A percentile compares a stretch with the other conserved stretches of the same genome.
Evolutionary conservation across 1,140 invertebrate species (phyloP).

Genomic region (Papilio dardanus): DNA sequence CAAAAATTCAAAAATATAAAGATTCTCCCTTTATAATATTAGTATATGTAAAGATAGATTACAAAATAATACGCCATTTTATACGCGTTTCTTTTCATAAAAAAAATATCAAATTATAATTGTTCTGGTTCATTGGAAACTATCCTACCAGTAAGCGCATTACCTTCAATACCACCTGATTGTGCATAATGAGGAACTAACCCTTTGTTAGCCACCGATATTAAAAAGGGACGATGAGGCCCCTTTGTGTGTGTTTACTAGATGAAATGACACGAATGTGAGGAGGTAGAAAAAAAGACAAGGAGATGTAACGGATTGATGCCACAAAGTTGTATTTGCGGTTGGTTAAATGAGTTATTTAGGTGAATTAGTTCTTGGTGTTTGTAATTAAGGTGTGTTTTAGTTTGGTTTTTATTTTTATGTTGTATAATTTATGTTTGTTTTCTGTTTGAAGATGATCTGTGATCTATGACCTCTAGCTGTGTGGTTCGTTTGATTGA

Average conservation of each 20-base stretch:
- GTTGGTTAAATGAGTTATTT: slow-evolving; percentile 26
- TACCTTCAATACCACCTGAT: slow-evolving; percentile 77
- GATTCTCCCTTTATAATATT: too few relatives aligned
- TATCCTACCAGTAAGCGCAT: slow-evolving; percentile 54
- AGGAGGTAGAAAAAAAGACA: slow-evolving; percentile 64
- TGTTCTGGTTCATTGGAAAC: background rate
- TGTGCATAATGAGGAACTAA: slow-evolving; percentile 74
- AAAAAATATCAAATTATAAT: background rate
- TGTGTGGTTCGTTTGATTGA: slow-evolving; percentile 74
- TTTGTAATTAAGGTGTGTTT: slow-evolving; percentile 45
- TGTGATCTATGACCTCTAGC: slow-evolving; percentile 69
- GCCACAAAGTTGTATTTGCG: slow-evolving; percentile 42
- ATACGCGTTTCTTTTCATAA: too few relatives aligned
- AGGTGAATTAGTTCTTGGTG: slow-evolving; percentile 45
- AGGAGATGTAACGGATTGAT: slow-evolving; percentile 49
- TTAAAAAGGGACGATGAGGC: slow-evolving; percentile 73
- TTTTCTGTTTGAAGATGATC: slow-evolving; percentile 59
- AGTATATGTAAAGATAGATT: too few relatives aligned
- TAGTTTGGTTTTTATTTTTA: slow-evolving; percentile 42
- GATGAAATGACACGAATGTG: slow-evolving; percentile 74
- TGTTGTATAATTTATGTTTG: slow-evolving; percentile 41
- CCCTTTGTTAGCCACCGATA: slow-evolving; percentile 75
- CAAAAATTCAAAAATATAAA: too few relatives aligned
- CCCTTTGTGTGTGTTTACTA: slow-evolving; percentile 73
- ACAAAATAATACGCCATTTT: too few relatives aligned